phyloP scores from a whole-genome alignment of 1,140 invertebrate genomes.

The Heterodera carotae region DNA sequence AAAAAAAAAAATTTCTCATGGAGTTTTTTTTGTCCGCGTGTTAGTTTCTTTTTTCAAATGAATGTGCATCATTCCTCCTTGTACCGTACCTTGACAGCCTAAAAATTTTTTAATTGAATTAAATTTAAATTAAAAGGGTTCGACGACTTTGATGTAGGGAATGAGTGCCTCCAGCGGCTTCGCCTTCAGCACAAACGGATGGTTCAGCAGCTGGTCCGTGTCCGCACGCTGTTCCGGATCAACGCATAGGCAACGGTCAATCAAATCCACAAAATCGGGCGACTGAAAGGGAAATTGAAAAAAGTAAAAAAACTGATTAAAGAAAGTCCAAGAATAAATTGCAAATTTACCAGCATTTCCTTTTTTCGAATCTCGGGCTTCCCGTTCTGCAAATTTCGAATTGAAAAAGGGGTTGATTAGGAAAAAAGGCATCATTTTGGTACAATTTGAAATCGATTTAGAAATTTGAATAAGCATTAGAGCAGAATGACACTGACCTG shows the following conservation, averaged over 20 bases:
- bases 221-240: slow-evolving; percentile 58
- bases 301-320: no score
- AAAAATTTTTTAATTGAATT: no score
- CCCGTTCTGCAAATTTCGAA: slow-evolving; percentile 53
- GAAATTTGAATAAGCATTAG: no score
- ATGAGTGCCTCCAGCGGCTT: slow-evolving; percentile 59
- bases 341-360: slow-evolving; percentile 40
- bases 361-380: slow-evolving; percentile 63
- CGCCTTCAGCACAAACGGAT: slow-evolving; percentile 58
- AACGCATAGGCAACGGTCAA: slow-evolving; percentile 59
- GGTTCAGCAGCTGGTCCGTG: slow-evolving; percentile 55
- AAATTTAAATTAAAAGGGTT: no score
- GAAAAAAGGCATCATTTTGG: no score
- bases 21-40: no score
- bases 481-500: background rate
- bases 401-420: background rate
- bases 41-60: no score
- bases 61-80: no score
- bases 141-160: slow-evolving; percentile 64
- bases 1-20: no score
- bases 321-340: no score
- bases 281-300: slow-evolving; percentile 34
- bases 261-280: slow-evolving; percentile 58
- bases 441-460: no score
- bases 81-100: no score